phyloP scores from a whole-genome alignment of 64 coral and sea anemone genomes.

The Platygyra sinensis region DNA sequence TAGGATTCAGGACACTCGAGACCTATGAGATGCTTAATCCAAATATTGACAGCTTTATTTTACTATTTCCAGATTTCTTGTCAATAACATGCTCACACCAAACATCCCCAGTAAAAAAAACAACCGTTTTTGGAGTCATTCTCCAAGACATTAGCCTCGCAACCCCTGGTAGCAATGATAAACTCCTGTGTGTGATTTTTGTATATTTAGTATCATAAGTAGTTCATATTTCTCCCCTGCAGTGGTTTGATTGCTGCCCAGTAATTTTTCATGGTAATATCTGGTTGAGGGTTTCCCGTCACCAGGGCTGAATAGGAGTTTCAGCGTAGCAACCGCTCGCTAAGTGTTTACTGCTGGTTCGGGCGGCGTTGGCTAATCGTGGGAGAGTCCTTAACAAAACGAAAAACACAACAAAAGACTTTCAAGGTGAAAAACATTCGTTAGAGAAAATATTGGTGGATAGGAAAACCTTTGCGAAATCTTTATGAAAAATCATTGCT shows the following conservation, averaged over 20 bases:
- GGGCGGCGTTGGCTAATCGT: not conserved
- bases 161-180: slow-evolving; percentile 25
- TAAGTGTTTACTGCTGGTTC: not conserved
- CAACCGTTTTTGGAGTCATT: not conserved
- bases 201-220: not conserved
- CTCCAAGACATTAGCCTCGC: slow-evolving; percentile 19
- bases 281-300: slow-evolving; percentile 24
- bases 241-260: not conserved
- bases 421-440: no score
- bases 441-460: not conserved
- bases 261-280: slow-evolving; percentile 1
- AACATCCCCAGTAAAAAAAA: not conserved
- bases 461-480: not conserved
- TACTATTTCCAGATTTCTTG: not conserved
- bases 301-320: slow-evolving; percentile 13
- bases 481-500: no score
- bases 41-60: no score
- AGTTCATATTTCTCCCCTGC: not conserved
- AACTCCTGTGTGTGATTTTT: slow-evolving; percentile 3
- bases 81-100: not conserved
- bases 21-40: no score
- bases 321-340: not conserved
- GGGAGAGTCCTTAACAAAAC: not conserved
- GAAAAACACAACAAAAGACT: not conserved
- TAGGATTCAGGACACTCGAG: not conserved